Percentiles rank a stretch among this genome's conserved stretches.
These are phyloP conservation scores for Hypothenemus hampei DNA, from an alignment of 1,140 invertebrate species.

Conservation along the genomic window DNA sequence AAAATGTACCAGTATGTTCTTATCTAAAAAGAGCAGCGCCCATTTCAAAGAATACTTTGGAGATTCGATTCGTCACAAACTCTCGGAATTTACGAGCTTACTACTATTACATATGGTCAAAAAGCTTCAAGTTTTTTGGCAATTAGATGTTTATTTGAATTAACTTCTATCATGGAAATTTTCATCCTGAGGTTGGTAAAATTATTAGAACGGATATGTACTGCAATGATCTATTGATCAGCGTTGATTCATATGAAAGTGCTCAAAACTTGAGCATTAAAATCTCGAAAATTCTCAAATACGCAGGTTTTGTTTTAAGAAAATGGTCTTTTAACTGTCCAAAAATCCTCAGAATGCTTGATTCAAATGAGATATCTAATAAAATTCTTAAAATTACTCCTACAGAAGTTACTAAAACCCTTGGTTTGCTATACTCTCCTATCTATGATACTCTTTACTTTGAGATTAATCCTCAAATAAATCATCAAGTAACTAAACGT, in stretches of 20 bases:
- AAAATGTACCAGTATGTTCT: constrained; percentile 45
- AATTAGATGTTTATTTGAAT: constrained; percentile 28
- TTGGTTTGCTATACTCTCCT: too few relatives aligned
- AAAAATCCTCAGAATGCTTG: neutral
- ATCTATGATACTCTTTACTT: constrained; percentile 5
- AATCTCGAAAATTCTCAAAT: constrained; percentile 18
- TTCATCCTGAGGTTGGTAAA: constrained; percentile 26
- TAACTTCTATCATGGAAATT: constrained; percentile 21
- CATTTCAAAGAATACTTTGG: constrained; percentile 47
- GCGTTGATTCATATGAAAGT: too few relatives aligned
- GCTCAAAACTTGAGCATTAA: too few relatives aligned
- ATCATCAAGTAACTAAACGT: constrained; percentile 21
- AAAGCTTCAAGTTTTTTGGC: constrained; percentile 33
- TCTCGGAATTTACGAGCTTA: constrained; percentile 22
- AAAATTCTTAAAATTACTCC: too few relatives aligned
- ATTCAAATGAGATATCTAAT: neutral
- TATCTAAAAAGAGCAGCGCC: constrained; percentile 35
- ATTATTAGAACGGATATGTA: constrained; percentile 41
- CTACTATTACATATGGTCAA: constrained; percentile 37
- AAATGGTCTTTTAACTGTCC: constrained; percentile 43
- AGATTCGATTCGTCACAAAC: constrained; percentile 7
- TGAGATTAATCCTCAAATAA: neutral
- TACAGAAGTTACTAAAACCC: too few relatives aligned
- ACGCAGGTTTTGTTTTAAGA: constrained; percentile 36
- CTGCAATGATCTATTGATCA: too few relatives aligned